Conservation (phyloP, 2,888 invertebrate genomes). For the Apoderus coryli region DNA sequence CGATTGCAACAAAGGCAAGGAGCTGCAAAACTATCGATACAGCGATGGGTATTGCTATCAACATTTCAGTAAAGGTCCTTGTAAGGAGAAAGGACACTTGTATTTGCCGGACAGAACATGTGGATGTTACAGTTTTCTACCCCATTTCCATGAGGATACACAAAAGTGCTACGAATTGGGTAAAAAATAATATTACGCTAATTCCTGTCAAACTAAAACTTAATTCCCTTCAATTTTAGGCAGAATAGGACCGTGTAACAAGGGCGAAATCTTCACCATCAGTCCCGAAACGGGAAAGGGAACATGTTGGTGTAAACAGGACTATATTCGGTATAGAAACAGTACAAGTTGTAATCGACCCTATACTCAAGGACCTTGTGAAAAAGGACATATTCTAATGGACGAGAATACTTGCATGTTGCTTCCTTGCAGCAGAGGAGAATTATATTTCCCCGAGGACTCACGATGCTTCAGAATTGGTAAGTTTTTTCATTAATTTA, state of each 20-base stretch:
- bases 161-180: constrained; percentile 64
- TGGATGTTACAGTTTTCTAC: constrained; percentile 54
- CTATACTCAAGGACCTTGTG: constrained; percentile 68
- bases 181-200: constrained; percentile 27
- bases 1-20: constrained; percentile 28
- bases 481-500: too few relatives aligned
- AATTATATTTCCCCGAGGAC: constrained; percentile 59
- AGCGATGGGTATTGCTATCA: constrained; percentile 57
- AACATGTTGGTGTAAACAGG: constrained; percentile 53
- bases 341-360: constrained; percentile 60
- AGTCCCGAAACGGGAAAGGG: constrained; percentile 35
- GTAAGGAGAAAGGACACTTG: constrained; percentile 57
- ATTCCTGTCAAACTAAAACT: too few relatives aligned
- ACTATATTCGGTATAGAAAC: constrained; percentile 44
- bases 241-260: constrained; percentile 57
- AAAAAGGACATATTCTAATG: constrained; percentile 48
- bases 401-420: constrained; percentile 52
- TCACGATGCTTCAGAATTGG: constrained; percentile 63
- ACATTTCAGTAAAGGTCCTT: constrained; percentile 68
- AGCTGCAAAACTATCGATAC: constrained; percentile 27
- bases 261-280: constrained; percentile 56
- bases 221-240: constrained; percentile 34
- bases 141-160: constrained; percentile 58
- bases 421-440: constrained; percentile 59
- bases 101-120: constrained; percentile 62